These are phyloP conservation scores for Dolichopus griseipennis DNA, from an alignment of 2,888 invertebrate species.

Conservation along the genomic window DNA sequence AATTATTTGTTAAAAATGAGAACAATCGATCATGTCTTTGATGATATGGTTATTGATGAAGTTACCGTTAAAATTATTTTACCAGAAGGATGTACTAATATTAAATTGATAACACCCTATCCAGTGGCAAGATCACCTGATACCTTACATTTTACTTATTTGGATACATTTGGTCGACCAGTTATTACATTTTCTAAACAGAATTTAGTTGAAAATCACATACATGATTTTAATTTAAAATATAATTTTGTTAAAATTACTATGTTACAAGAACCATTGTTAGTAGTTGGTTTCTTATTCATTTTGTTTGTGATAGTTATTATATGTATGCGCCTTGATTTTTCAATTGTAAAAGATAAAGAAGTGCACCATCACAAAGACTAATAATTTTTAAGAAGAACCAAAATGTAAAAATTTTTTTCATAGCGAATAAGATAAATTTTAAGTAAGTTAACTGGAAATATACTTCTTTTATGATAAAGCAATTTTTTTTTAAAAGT, in stretches of 20 bases:
- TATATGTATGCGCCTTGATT: slow-evolving; percentile 89
- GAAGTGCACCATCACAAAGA: slow-evolving; percentile 28
- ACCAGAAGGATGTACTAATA: slow-evolving; percentile 83
- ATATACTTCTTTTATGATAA: neutral
- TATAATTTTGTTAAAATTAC: slow-evolving; percentile 79
- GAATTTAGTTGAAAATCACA: slow-evolving; percentile 92
- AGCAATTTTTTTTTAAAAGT: neutral
- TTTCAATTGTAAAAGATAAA: slow-evolving; percentile 75
- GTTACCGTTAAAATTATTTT: slow-evolving; percentile 79
- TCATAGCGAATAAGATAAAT: neutral
- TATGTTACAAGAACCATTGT: slow-evolving; percentile 87
- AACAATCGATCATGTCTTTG: slow-evolving; percentile 91
- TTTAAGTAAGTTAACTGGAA: neutral
- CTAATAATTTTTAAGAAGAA: neutral
- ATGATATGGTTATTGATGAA: slow-evolving; percentile 93
- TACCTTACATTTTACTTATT: slow-evolving; percentile 78
- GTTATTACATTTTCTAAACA: slow-evolving; percentile 71
- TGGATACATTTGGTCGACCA: slow-evolving; percentile 89
- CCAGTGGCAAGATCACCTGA: slow-evolving; percentile 64
- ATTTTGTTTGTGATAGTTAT: slow-evolving; percentile 85
- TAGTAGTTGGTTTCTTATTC: slow-evolving; percentile 82
- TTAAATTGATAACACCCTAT: slow-evolving; percentile 76
- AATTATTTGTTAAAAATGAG: slow-evolving; percentile 84
- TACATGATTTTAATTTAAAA: slow-evolving; percentile 83
- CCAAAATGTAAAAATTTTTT: neutral